Percentiles rank a stretch among this genome's conserved stretches.
Conservation (phyloP, 2,113 vertebrate species). For the Arizona elegans region DNA sequence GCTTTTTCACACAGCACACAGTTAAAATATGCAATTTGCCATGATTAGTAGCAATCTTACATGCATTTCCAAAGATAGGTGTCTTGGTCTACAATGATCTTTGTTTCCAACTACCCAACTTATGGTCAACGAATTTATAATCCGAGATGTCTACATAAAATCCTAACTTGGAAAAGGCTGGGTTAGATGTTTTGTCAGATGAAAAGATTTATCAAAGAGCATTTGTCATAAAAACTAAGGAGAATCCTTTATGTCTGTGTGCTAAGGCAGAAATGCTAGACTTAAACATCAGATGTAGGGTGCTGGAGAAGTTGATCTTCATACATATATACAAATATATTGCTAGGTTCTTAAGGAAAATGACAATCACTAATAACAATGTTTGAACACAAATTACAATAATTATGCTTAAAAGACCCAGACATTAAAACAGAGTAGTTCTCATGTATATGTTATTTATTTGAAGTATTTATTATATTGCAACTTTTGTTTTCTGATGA, state of each 20-base stretch:
- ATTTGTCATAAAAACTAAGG: not conserved
- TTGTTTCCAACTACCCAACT: not conserved
- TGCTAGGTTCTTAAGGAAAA: not conserved
- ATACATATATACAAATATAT: not conserved
- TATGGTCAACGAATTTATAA: not conserved
- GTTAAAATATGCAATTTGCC: not conserved
- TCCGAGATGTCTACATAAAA: not conserved
- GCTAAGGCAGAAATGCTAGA: not conserved
- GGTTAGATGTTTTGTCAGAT: not conserved
- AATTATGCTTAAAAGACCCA: not conserved
- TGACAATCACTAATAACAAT: not conserved
- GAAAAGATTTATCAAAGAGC: not conserved
- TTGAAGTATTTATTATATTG: not conserved
- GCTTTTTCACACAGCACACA: not conserved
- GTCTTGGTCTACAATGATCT: not conserved
- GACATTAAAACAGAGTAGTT: not conserved
- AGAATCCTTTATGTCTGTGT: not conserved
- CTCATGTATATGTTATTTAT: not conserved
- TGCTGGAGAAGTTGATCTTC: not conserved
- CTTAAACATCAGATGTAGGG: not conserved
- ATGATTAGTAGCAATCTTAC: not conserved
- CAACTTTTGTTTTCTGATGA: not conserved
- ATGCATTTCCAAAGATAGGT: not conserved
- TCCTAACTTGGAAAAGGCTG: not conserved
- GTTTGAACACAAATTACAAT: not conserved